Conservation (phyloP, 2,797 vertebrate species). For the Microhierax caerulescens region DNA sequence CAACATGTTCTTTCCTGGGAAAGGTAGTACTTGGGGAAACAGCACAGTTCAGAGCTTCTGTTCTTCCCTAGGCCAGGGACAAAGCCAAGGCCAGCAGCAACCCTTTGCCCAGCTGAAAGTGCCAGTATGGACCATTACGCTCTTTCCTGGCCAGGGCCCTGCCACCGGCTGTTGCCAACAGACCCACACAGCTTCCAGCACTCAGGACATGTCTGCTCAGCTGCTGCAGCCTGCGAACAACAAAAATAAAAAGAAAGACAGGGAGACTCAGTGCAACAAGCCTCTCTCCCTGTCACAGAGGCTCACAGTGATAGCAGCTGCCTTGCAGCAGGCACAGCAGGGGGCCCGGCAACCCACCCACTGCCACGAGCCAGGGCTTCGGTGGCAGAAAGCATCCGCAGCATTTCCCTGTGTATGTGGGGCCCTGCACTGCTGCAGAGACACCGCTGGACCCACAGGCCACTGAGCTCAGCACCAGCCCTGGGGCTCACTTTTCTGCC, state of each 20-base stretch:
- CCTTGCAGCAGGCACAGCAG: not conserved
- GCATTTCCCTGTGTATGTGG: not conserved
- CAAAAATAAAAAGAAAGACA: not conserved
- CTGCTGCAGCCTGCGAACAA: not conserved
- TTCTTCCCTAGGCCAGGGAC: not conserved
- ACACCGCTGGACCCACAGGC: too few relatives aligned
- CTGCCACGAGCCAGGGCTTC: not conserved
- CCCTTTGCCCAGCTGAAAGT: not conserved
- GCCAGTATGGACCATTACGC: not conserved
- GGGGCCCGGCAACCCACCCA: too few relatives aligned
- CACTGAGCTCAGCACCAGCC: not conserved
- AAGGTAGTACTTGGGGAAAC: not conserved
- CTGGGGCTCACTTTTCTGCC: fast-evolving
- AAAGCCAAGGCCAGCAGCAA: not conserved
- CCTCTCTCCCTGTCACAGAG: fast-evolving
- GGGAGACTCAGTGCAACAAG: not conserved
- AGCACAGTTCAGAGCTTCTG: fast-evolving
- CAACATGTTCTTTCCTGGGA: not conserved
- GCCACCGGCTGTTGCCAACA: not conserved
- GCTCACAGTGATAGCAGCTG: not conserved
- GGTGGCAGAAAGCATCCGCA: not conserved
- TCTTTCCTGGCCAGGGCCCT: not conserved
- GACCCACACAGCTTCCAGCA: not conserved
- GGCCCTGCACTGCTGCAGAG: not conserved
- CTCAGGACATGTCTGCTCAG: not conserved